Evolutionary conservation across 2,113 vertebrate species (phyloP), one percentile per base, ranked within the genome.

Genomic region (Cariama cristata): DNA sequence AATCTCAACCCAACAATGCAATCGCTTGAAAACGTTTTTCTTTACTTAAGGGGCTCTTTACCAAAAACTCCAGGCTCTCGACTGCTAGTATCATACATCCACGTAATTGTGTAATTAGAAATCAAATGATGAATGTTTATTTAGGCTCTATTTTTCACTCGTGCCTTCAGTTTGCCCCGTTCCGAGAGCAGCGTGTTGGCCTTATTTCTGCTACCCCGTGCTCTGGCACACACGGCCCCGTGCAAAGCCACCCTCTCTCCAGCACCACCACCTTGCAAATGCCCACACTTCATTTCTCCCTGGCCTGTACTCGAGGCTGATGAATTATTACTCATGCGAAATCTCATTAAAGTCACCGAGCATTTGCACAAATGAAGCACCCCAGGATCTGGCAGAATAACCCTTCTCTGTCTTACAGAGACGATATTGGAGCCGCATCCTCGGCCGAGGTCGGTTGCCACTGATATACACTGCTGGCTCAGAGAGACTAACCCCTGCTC

Each of bases 31-130:
- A 96, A 88, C 87, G 47, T 97, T 91, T 98, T 63, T 28, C 89
- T 98, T 98, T 98, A 97, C 97, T 97, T 98, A 95, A 98, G 98
- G 98, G 98, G 98, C 98, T 98, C 97, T 97, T 98, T 97, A 97
- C 91, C 81, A 95, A 97, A 97, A 93, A 97, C 97, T 98, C 97
- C 96, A 94, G 97, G 97, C 97, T 97, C 98, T 98, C 97, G 97
- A 97, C 98, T 96, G 76, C 97, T 97, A 96, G 98, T 98, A 97
- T 97, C 96, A 59, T 35, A 93, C 97, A 93, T 98, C 98, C 97
- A 94, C 30, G 96, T 97, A 96, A 98, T 96, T 95, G 96, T 91
- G 93, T 97, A 97, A 98, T 98, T 98, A 98, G 97, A 95, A 86
- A 96, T 88, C 88, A 86, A 96, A 97, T 83, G 94, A 97, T 92